Evolutionary conservation across 2,888 invertebrate genomes (phyloP).

Genomic region (Drosophila colorata): DNA sequence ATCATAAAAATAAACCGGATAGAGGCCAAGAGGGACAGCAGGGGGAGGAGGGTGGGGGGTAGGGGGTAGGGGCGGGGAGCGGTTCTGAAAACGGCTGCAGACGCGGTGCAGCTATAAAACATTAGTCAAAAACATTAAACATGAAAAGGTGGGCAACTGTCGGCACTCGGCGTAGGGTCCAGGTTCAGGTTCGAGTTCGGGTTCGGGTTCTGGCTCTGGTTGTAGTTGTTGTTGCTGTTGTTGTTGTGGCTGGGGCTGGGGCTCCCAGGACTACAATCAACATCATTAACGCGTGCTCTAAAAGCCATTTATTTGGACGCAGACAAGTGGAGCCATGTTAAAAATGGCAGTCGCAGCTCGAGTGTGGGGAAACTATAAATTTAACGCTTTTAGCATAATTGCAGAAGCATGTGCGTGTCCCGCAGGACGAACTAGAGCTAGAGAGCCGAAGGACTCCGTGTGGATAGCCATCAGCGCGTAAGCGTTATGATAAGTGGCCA

Average conservation of each 20-base stretch:
- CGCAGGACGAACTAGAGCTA: constrained; percentile 8
- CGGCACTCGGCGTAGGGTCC: neutral
- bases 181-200: neutral
- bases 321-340: constrained; percentile 67
- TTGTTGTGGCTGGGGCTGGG: constrained; percentile 1
- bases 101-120: constrained; percentile 49
- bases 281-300: constrained; percentile 78
- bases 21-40: constrained; percentile 23
- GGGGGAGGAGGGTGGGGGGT: neutral
- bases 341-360: constrained; percentile 39
- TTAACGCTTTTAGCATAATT: constrained; percentile 79
- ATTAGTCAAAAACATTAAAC: constrained; percentile 68
- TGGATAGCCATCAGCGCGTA: constrained; percentile 50
- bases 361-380: constrained; percentile 72
- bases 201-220: neutral
- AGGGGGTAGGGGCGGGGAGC: neutral
- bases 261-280: constrained; percentile 72
- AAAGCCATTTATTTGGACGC: constrained; percentile 74
- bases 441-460: neutral
- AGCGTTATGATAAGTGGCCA: constrained; percentile 76
- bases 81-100: constrained; percentile 18
- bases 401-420: constrained; percentile 67
- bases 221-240: constrained; percentile 3
- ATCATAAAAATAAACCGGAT: constrained; percentile 66
- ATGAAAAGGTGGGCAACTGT: constrained; percentile 43